Base-by-base conservation (phyloP, 2,888 invertebrate genomes). In the Chrysina gloriosa region DNA sequence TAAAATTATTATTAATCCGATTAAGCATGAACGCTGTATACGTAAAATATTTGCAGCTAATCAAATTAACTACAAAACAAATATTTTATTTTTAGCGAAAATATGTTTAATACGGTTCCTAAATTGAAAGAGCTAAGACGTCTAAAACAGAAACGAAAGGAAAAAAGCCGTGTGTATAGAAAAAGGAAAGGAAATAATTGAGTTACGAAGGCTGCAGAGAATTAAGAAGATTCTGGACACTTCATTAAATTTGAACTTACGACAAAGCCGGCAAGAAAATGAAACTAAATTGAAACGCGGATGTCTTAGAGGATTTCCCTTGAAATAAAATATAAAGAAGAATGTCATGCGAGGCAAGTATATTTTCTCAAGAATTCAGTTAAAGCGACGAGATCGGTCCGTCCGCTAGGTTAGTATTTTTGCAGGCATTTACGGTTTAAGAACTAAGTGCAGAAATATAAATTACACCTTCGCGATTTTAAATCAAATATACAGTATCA, bases 231-330 rank as follows among this genome's bases (percentile, higher is more conserved):
- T 47, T 47, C 66, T 66, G 66, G 66, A 66, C 66, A 66, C 34
- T 66, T 66, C 66, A 66, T 66, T 66, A 66, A 66, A 58, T 66
- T 66, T 47, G 58, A 66, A 66, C 66, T 58, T 56, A 56, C 65
- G 56, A 56, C 42, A 66, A 56, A 56, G 65, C 25, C 36, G 58
- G 47, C 45, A 34, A 39, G 66, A 45, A 39, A 64, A 52, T 36
- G 52, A 63, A 64, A 64, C 52, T 36, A 64, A 58, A 66, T 48
- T 66, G 52, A 66, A 66, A 42, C 29, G 66, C 42, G 50, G 50
- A 3, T 23, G 52, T 23, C 50, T 64, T 16, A 39, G 34, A 14
- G 64, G 64, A 50, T 52, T 64, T 36, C 27, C 19, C 48, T 50
- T 25, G 39, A 52, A 64, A 50, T 64, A 36, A 52, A 36, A 64